Evolutionary conservation across 2,113 vertebrate genomes (phyloP), one percentile per base, ranked within the genome.

Genomic region (Poeciliopsis prolifica): DNA sequence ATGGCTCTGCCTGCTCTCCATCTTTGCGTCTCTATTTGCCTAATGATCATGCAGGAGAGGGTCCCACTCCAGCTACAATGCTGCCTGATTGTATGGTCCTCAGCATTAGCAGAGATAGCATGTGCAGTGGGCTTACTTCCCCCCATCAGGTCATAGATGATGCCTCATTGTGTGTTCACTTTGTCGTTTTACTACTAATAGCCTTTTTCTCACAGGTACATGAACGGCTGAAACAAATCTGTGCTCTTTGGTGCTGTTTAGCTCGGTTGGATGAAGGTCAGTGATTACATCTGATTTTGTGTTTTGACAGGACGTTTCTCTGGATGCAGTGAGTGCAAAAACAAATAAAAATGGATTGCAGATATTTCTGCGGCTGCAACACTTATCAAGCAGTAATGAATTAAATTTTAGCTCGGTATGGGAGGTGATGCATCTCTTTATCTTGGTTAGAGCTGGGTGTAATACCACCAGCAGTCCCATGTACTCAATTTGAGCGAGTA

Each of bases 31-130:
- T 81, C 79, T 68, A 80, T 91, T 88, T 89, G 82, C 68, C 75
- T 91, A 91, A 92, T 88, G 82, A 92, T 72, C 66, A 62, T 60
- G 62, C 72, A 66, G 72, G 77, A 91, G 82, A 86, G 75, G 68
- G 40, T 74, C 60, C 81, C 89, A 85, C 91, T 94, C 78, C 80
- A 87, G 61, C 31, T 14, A 93, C 86, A 93, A 93, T 91, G 87
- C 80, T 1, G 75, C 64, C 87, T 95, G 93, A 95, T 94, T 94
- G 89, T 85, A 85, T 65, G 78, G 73, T 74, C 76, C 88, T 92
- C 77, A 68, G 78, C 68, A 17, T 66, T 28, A 48, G 31, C 63
- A 7, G 31, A 81, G 77, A 80, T n/a, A 11, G 54, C 44, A 81
- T 60, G 40, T 76, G 67, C 26, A 5, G 0, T 40, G 24, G 51